Evolutionary conservation across 1,140 invertebrate genomes (phyloP).

Genomic region (Conus betulinus): DNA sequence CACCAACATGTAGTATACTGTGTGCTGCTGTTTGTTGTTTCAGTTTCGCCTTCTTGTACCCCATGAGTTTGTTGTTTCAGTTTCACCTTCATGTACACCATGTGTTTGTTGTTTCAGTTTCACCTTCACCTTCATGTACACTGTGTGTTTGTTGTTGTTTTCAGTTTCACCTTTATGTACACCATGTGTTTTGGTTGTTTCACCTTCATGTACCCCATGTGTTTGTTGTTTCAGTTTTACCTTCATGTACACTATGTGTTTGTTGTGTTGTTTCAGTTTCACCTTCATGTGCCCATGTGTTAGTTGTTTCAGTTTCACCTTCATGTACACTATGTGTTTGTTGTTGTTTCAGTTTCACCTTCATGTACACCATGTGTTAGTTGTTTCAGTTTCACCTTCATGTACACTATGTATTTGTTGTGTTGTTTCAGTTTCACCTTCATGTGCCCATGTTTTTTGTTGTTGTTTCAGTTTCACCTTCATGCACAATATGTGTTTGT

Average conservation of each 20-base stretch:
- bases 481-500: too few species aligned
- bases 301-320: too few species aligned
- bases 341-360: not conserved
- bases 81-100: not conserved
- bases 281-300: slow-evolving; percentile 67
- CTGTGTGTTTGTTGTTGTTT: too few species aligned
- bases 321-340: not conserved
- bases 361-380: not conserved
- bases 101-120: not conserved
- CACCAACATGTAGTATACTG: not conserved
- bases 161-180: not conserved
- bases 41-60: not conserved
- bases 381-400: not conserved
- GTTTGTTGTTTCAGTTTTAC: not conserved
- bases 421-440: slow-evolving; percentile 32
- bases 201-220: not conserved
- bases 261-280: slow-evolving; percentile 8
- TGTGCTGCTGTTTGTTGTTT: not conserved
- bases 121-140: slow-evolving; percentile 56
- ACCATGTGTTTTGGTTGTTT: not conserved
- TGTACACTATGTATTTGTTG: not conserved
- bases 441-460: slow-evolving; percentile 51
- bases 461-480: too few species aligned
- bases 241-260: not conserved
- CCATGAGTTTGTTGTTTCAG: not conserved